Evolutionary conservation across 2,888 invertebrate species (phyloP).

Genomic region (Epinotia ramella): DNA sequence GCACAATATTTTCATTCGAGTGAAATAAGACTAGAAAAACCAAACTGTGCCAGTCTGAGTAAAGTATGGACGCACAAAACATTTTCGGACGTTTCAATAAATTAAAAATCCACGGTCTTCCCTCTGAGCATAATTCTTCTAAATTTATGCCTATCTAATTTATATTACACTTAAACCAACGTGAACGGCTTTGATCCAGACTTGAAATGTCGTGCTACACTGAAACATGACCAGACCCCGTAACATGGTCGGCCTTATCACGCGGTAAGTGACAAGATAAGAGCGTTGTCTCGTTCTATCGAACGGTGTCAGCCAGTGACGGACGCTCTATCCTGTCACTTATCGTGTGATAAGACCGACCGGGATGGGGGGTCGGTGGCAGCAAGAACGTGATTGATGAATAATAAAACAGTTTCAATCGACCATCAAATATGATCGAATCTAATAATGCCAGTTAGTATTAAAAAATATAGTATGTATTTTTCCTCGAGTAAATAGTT

Average conservation of each 20-base stretch:
- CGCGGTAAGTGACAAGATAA: no score
- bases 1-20: neutral
- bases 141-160: conserved; percentile 79
- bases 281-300: no score
- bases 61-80: conserved; percentile 44
- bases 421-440: no score
- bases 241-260: no score
- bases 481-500: neutral
- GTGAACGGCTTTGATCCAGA: conserved; percentile 28
- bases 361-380: no score
- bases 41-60: conserved; percentile 43
- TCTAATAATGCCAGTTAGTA: neutral
- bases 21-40: neutral
- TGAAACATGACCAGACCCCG: conserved; percentile 1
- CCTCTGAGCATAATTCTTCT: conserved; percentile 76
- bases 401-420: no score
- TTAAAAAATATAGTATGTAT: neutral
- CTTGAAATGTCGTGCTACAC: conserved; percentile 1
- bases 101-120: conserved; percentile 54
- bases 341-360: no score
- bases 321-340: no score
- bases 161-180: conserved; percentile 65
- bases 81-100: conserved; percentile 57
- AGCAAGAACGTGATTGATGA: neutral
- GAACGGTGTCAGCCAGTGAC: no score